These are phyloP conservation scores for Camptogramma bilineatum DNA, from an alignment of 2,888 invertebrate species.

Conservation along the genomic window DNA sequence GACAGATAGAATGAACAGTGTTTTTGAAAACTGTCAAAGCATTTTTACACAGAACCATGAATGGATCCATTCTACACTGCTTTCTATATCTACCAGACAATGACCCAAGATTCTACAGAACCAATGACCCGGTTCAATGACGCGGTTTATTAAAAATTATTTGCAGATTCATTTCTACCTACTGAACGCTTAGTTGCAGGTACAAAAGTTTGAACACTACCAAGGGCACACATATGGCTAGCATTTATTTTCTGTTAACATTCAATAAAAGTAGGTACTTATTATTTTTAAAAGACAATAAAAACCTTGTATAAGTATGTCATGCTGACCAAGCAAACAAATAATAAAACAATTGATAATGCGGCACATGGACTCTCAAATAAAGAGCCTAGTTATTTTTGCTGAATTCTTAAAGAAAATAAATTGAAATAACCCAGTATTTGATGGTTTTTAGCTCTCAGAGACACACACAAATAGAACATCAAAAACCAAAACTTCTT, in stretches of 20 bases:
- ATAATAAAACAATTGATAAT: not conserved
- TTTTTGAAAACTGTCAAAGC: too few relatives aligned
- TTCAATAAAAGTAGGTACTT: not conserved
- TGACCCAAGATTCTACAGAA: not conserved
- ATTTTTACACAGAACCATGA: too few relatives aligned
- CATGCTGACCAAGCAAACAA: constrained; percentile 23
- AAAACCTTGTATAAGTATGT: constrained; percentile 2
- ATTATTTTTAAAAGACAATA: not conserved
- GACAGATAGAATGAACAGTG: too few relatives aligned
- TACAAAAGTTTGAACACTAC: constrained; percentile 13
- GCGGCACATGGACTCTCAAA: not conserved
- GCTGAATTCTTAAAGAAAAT: not conserved
- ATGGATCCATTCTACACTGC: too few relatives aligned
- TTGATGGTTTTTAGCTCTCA: not conserved
- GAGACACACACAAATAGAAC: constrained; percentile 5
- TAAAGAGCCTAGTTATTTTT: not conserved
- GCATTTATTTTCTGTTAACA: not conserved
- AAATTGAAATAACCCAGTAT: constrained; percentile 1
- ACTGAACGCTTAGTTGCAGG: constrained; percentile 20
- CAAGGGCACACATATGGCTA: constrained; percentile 14
- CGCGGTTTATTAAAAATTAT: not conserved
- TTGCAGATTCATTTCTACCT: not conserved
- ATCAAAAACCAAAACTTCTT: constrained; percentile 2
- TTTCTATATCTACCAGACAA: not conserved
- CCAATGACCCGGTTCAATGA: too few relatives aligned